Evolutionary conservation across 92 coral and sea anemone species (phyloP), one percentile per base, ranked within the genome.

Genomic region (Phenganax subtilis): DNA sequence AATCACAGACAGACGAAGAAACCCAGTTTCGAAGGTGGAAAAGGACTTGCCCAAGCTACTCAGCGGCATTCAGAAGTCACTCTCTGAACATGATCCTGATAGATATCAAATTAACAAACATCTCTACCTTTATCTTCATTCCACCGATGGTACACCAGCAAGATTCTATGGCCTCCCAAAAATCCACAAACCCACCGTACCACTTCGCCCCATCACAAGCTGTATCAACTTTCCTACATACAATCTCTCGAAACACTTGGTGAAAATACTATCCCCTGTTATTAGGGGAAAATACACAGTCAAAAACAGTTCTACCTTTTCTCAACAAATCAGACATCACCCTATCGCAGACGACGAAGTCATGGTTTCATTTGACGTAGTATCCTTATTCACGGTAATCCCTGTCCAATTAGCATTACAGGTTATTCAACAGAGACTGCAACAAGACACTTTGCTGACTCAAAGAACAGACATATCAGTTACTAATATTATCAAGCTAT

Each of bases 351-450:
- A 37, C 47, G 87, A 75, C 27, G 87, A 87, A 84, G 60, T 81
- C 6, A 84, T 84, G 83, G 90, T 87, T 8, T 78, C 85, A 0
- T 87, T 84, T 71, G 87, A 84, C 31, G 89, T 83, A 1, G 77
- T 87, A n/a, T 71, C 90, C 14, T 51, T 84, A 16, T 87, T 87
- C 37, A 83, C 71, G 78, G 55, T 29, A 56, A 16, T 31, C 51
- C 9, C 75, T 16, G 8, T 52, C 81, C 4, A 81, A 80, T 70
- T 30, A 63, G 54, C 55, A 12, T n/a, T 57, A n/a, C 63, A 57
- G 63, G 17, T 57, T 3, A 57, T 57, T 8, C 63, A 57, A 57
- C 63, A n/a, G 63, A 57, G 17, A 57, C 17, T 57, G 17, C 63
- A 57, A 11, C 63, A 57, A 57, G 63, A 57, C 63, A 57, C 63